Evolutionary conservation across 2,113 vertebrate genomes (phyloP), one percentile per base, ranked within the genome.

Genomic region (Manacus vitellinus): DNA sequence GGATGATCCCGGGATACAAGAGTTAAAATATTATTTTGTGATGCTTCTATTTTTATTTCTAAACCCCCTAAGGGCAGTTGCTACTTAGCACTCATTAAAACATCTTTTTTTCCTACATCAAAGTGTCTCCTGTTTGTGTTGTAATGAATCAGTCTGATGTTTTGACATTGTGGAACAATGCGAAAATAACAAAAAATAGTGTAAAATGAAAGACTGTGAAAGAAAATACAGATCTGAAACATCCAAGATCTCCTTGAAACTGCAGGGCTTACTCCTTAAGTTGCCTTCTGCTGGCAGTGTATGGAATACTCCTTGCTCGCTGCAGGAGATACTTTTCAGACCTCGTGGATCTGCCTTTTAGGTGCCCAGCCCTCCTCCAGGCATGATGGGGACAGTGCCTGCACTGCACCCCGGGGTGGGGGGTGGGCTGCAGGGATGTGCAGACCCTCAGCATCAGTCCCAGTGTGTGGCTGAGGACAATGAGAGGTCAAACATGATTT

Each of bases 81-180:
- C 86, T 96, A 86, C 92, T 97, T 84, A 95, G 91, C 94, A 96
- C 79, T 91, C 75, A 94, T 83, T 95, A 88, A 96, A 97, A 76
- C 30, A 92, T 80, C 71, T 94, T 90, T 90, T 83, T 93, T 83
- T 4, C 77, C 62, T 93, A 95, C 95, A 95, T 96, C 95, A 97
- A 97, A 97, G 95, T 74, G 55, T 73, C 94, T 94, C 79, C 73
- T 92, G 88, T 92, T 97, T 95, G 71, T 77, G 68, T 62, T 94
- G 94, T 67, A 94, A 91, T 91, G 88, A 94, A 94, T 93, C 79
- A 30, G 72, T 54, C 72, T 95, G 95, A 82, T 93, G 95, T 92
- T 96, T 94, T 95, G 86, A 92, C 95, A 92, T 59, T 88, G 86
- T 63, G 96, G 94, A 94, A 92, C 94, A 94, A 92, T 72, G 80